Conservation (phyloP, 1,140 invertebrate species). For the Chymomyza costata region DNA sequence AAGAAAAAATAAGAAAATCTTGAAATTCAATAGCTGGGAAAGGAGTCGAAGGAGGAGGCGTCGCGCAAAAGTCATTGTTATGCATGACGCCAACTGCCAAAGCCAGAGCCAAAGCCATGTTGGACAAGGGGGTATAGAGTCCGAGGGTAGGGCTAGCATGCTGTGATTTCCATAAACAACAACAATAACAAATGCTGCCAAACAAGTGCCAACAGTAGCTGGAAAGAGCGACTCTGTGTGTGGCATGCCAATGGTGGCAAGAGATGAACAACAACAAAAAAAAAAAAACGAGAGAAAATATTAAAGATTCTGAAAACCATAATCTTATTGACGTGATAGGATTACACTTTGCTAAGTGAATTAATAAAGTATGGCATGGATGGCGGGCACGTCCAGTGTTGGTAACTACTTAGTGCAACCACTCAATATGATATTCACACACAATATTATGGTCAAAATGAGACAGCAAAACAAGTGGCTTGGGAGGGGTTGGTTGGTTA, state of each 20-base stretch:
- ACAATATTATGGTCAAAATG: constrained; percentile 63
- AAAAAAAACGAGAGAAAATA: constrained; percentile 63
- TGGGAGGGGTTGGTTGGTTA: constrained; percentile 5
- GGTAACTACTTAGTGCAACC: constrained; percentile 23
- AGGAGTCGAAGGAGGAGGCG: neutral
- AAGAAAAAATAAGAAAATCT: constrained; percentile 28
- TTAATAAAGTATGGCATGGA: constrained; percentile 58
- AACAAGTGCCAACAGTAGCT: constrained; percentile 19
- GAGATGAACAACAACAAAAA: neutral
- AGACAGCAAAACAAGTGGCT: constrained; percentile 17
- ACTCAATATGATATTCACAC: constrained; percentile 66
- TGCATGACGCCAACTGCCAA: constrained; percentile 58
- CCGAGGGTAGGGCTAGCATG: neutral
- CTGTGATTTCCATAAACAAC: constrained; percentile 65
- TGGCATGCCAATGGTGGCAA: constrained; percentile 4
- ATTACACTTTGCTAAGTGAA: constrained; percentile 75
- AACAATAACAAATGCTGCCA: constrained; percentile 39
- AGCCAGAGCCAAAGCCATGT: constrained; percentile 49
- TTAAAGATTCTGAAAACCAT: constrained; percentile 73
- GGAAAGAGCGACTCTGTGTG: neutral
- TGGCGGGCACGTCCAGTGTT: constrained; percentile 3
- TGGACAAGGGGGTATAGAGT: neutral
- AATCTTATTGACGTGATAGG: constrained; percentile 75
- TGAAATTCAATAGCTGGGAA: constrained; percentile 23
- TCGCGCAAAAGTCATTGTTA: constrained; percentile 61